phyloP scores from a whole-genome alignment of 2,113 vertebrate genomes.

The Pseudopodoces humilis region DNA sequence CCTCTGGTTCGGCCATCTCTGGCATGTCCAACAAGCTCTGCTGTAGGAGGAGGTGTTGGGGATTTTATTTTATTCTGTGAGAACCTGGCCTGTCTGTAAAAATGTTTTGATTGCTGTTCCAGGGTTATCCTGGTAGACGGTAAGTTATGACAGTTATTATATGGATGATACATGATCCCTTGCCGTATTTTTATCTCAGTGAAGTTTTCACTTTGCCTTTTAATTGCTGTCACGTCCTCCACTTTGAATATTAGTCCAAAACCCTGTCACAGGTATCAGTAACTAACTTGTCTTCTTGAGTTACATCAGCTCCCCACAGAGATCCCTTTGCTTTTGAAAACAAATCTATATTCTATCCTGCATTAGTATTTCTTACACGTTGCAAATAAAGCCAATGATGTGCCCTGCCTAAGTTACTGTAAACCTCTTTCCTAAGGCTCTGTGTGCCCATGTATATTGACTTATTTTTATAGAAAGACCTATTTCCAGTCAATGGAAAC shows the following conservation, averaged over 20 bases:
- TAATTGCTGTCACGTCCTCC: background rate
- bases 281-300: background rate
- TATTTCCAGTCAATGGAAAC: background rate
- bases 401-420: background rate
- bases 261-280: background rate
- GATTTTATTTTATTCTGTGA: background rate
- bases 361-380: background rate
- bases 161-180: background rate
- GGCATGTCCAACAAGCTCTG: background rate
- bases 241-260: background rate
- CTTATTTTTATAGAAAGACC: background rate
- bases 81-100: background rate
- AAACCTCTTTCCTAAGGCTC: background rate
- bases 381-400: background rate
- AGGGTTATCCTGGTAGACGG: background rate
- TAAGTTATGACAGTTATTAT: background rate
- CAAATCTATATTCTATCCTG: background rate
- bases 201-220: background rate
- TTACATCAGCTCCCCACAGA: background rate
- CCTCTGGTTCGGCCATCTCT: background rate
- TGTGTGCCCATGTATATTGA: background rate
- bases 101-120: background rate
- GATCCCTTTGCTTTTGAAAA: background rate
- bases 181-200: background rate
- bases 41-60: background rate